Evolutionary conservation across 2,797 vertebrate species (phyloP).

Genomic region (Rhynchonycteris naso): DNA sequence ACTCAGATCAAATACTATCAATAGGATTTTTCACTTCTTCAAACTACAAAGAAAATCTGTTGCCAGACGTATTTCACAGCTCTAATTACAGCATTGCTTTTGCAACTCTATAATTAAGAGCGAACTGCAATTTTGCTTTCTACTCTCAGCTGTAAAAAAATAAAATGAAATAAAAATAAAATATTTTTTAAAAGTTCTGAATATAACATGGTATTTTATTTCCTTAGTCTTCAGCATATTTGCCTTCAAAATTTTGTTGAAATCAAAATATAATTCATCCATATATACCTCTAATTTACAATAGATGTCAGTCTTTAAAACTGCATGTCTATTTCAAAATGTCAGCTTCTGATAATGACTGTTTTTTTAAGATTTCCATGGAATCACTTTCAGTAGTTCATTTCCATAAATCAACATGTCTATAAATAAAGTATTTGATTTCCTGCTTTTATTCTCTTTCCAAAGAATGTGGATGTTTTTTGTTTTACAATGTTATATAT

Average conservation of each 20-base stretch:
- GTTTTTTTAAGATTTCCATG: constrained; percentile 1
- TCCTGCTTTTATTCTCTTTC: background rate
- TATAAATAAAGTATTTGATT: background rate
- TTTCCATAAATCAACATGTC: background rate
- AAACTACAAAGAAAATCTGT: constrained; percentile 79
- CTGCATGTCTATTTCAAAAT: constrained; percentile 23
- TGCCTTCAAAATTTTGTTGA: constrained; percentile 32
- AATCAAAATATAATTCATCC: constrained; percentile 53
- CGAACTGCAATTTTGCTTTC: constrained; percentile 76
- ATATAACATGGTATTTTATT: constrained; percentile 59
- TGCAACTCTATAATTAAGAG: constrained; percentile 79
- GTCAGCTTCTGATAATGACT: background rate
- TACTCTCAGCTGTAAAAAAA: constrained; percentile 64
- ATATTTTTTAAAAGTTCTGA: constrained; percentile 12
- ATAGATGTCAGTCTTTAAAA: constrained; percentile 54
- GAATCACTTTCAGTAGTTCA: constrained; percentile 7
- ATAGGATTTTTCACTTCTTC: constrained; percentile 75
- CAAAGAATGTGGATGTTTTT: background rate
- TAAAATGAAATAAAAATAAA: constrained; percentile 57
- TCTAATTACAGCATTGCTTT: constrained; percentile 77
- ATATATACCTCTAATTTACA: background rate
- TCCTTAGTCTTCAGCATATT: background rate
- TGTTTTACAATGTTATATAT: background rate
- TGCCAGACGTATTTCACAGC: constrained; percentile 78
- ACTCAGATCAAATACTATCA: constrained; percentile 71